Conservation (phyloP, 2,113 vertebrate genomes). For the Tachysurus vachellii region DNA sequence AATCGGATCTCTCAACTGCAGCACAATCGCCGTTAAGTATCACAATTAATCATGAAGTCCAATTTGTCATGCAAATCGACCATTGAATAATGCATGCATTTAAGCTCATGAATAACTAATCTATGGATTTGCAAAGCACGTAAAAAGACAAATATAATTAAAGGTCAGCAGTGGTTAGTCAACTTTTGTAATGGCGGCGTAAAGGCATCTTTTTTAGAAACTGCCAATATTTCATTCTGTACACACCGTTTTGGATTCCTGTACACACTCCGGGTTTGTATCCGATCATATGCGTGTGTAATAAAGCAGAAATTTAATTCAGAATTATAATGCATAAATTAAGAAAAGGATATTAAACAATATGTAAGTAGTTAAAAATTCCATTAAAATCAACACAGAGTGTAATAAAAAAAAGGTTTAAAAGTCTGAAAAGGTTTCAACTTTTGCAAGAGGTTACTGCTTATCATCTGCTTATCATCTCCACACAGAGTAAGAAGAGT, state of each 20-base stretch:
- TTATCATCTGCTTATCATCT: background rate
- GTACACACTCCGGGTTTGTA: background rate
- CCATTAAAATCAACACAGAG: background rate
- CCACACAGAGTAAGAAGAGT: background rate
- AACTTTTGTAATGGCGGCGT: slow-evolving; percentile 37
- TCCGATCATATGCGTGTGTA: slow-evolving; percentile 8
- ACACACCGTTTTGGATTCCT: background rate
- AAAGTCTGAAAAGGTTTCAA: background rate
- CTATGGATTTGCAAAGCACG: slow-evolving; percentile 54
- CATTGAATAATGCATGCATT: slow-evolving; percentile 58
- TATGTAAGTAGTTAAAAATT: background rate
- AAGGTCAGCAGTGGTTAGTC: slow-evolving; percentile 57
- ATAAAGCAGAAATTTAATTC: background rate
- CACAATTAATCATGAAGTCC: slow-evolving; percentile 55
- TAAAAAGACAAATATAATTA: slow-evolving; percentile 59
- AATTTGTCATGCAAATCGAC: slow-evolving; percentile 59
- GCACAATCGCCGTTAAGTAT: slow-evolving; percentile 56
- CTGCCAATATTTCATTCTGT: background rate
- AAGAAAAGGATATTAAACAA: background rate
- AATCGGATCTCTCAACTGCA: slow-evolving; percentile 42
- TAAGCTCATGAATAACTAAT: slow-evolving; percentile 58
- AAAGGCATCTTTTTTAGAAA: background rate
- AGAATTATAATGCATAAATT: background rate
- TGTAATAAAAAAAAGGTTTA: background rate
- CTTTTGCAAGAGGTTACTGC: background rate